Percentiles rank a stretch among this genome's conserved stretches.
phyloP scores from a whole-genome alignment of 2,888 invertebrate species.

The Dicycla oo region DNA sequence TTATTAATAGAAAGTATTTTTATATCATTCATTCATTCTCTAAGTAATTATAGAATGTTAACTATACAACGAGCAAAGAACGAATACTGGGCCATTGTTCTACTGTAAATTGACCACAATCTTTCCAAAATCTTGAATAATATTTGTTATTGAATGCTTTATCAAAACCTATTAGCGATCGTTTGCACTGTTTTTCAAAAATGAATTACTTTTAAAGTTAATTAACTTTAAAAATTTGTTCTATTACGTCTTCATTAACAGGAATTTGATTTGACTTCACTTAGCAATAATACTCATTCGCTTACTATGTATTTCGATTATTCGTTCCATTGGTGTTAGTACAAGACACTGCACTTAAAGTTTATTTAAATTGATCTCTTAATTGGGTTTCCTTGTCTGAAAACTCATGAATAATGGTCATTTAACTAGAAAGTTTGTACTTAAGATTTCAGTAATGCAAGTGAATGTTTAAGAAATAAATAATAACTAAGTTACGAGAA shows the following conservation, averaged over 20 bases:
- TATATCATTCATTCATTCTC: neutral
- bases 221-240: too few relatives aligned
- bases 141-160: too few relatives aligned
- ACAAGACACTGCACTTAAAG: constrained; percentile 72
- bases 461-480: neutral
- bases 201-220: too few relatives aligned
- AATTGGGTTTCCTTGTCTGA: constrained; percentile 39
- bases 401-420: constrained; percentile 50
- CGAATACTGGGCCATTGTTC: neutral
- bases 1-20: neutral
- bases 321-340: constrained; percentile 63
- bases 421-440: constrained; percentile 12
- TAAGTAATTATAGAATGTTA: neutral
- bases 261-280: constrained; percentile 35
- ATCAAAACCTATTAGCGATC: too few relatives aligned
- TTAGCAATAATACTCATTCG: constrained; percentile 66
- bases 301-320: constrained; percentile 65
- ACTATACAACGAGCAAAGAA: too few relatives aligned
- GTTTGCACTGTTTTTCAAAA: too few relatives aligned
- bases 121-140: too few relatives aligned
- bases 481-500: neutral
- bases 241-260: constrained; percentile 36
- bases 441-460: constrained; percentile 10
- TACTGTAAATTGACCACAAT: neutral
- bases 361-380: constrained; percentile 64